Base-by-base conservation (phyloP, 2,888 invertebrate genomes). In the Palloptera scutellata region DNA sequence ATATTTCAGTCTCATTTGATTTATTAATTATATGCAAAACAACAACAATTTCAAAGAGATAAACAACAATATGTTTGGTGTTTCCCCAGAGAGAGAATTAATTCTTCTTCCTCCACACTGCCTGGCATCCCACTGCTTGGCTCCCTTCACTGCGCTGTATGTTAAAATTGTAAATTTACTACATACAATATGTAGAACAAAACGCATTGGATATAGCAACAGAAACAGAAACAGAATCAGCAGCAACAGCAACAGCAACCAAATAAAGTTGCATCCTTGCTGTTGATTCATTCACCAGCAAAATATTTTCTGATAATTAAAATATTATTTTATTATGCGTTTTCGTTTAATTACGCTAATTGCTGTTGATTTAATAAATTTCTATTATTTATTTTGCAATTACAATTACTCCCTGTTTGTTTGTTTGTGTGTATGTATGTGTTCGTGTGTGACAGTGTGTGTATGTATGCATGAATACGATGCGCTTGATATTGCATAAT, bases 321-420 rank as follows among this genome's bases (percentile, higher is more conserved):
- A 68, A 65, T 64, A 65, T 64, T 68, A 68, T 68, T 68, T 68
- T 65, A 68, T 68, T 68, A 57, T 53, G 65, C 58, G 58, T 52
- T 61, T 59, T 48, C 65, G 55, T 68, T 68, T 65, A 65, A 68
- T 68, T 68, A 65, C 64, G 61, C 68, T 68, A 68, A 68, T 68
- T 68, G 64, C 58, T 64, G 64, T 61, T 68, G 64, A 64, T 68
- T 61, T 42, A 61, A 64, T 67, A 67, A 54, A 30, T 52, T 60
- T 60, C 60, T 64, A 60, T 48, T 67, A 67, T 67, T 62, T 63
- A 61, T 59, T 53, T 42, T 63, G 60, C 54, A 67, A 59, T 63
- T 62, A 67, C 62, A 54, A 30, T 13, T 15, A 15, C 48, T 48
- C 15, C 10, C 6, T 10, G 45, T 12, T 13, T 12, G 10, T 45